A percentile compares a stretch with the other conserved stretches of the same genome.
Conservation (phyloP, 2,113 vertebrate species). For the Shinisaurus crocodilurus region DNA sequence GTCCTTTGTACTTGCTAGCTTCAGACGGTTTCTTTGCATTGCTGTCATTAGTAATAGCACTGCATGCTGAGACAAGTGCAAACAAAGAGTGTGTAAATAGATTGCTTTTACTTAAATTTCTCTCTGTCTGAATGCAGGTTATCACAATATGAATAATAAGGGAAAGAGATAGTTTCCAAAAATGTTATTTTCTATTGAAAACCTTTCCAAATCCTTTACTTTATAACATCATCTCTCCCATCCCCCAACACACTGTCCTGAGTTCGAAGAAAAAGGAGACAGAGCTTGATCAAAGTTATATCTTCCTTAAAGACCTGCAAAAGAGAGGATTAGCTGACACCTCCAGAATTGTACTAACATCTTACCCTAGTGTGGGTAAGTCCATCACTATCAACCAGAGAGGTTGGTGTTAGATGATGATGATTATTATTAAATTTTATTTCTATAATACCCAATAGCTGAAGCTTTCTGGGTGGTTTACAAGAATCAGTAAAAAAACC, state of each 20-base stretch:
- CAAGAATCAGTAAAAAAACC: too few relatives aligned
- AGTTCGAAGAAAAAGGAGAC: background rate
- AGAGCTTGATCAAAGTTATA: background rate
- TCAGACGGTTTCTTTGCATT: constrained; percentile 10
- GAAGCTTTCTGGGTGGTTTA: too few relatives aligned
- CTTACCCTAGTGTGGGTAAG: background rate
- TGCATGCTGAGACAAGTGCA: constrained; percentile 25
- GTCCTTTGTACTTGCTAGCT: constrained; percentile 12
- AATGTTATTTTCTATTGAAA: background rate
- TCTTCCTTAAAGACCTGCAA: background rate
- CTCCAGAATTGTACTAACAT: background rate
- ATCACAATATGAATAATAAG: background rate
- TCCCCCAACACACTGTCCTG: too few relatives aligned
- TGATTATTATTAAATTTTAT: too few relatives aligned
- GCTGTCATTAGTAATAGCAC: constrained; percentile 22
- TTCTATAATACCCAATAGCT: too few relatives aligned
- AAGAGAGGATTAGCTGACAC: background rate
- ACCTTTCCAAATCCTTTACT: background rate
- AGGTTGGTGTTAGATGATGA: too few relatives aligned
- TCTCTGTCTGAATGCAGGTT: background rate
- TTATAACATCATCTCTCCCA: background rate
- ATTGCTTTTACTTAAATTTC: background rate
- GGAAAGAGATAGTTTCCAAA: background rate
- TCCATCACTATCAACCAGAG: background rate
- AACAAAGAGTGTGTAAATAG: constrained; percentile 15